Evolutionary conservation across 1,140 invertebrate genomes (phyloP).

Genomic region (Antheraea pernyi): DNA sequence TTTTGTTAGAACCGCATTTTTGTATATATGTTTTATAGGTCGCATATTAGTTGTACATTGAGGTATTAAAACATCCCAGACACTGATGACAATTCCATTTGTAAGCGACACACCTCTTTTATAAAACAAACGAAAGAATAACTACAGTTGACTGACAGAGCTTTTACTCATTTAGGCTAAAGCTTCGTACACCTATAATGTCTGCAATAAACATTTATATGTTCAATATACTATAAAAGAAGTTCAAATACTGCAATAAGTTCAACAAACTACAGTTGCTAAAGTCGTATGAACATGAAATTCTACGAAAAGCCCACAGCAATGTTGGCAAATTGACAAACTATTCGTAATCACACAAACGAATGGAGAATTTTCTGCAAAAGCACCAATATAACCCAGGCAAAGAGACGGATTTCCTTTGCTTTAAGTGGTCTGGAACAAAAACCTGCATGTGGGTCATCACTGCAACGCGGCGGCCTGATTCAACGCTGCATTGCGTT

Average conservation of each 20-base stretch:
- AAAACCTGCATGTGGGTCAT: slow-evolving; percentile 53
- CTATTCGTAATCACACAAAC: not conserved
- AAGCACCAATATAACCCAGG: not conserved
- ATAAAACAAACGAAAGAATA: too few species aligned
- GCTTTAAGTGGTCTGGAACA: slow-evolving; percentile 27
- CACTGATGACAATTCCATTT: too few species aligned
- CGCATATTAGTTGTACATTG: too few species aligned
- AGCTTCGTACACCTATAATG: slow-evolving; percentile 12
- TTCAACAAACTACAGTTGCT: slow-evolving; percentile 21
- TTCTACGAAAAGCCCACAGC: slow-evolving; percentile 14
- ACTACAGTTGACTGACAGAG: too few species aligned
- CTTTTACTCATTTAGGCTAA: too few species aligned
- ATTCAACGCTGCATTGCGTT: slow-evolving; percentile 40
- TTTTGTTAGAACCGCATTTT: too few species aligned
- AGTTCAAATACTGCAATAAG: not conserved
- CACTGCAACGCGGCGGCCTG: slow-evolving; percentile 52
- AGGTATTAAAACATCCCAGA: too few species aligned
- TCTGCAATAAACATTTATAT: not conserved
- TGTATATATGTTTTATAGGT: too few species aligned
- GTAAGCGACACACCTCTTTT: too few species aligned
- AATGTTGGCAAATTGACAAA: slow-evolving; percentile 16
- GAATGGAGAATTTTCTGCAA: slow-evolving; percentile 7
- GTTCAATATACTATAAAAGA: not conserved
- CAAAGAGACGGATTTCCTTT: slow-evolving; percentile 23
- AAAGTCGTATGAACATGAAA: slow-evolving; percentile 21